Evolutionary conservation across 2,797 vertebrate species (phyloP).

Genomic region (Rhinella marina): DNA sequence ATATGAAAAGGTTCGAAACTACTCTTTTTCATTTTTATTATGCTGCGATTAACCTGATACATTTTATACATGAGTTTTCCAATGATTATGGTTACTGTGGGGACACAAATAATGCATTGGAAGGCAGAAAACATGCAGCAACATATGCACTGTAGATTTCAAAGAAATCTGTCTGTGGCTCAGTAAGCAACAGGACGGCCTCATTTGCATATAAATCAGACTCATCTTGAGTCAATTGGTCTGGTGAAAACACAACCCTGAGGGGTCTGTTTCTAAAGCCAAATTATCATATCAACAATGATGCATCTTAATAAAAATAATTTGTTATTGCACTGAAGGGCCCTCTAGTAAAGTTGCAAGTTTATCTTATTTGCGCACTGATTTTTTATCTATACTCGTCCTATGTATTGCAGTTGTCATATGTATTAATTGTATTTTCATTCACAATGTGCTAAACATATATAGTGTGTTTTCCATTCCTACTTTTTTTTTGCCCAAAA

Average conservation of each 20-base stretch:
- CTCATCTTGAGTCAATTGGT: not conserved
- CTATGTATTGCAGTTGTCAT: not conserved
- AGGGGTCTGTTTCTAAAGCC: not conserved
- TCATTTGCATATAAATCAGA: constrained; percentile 27
- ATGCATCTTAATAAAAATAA: not conserved
- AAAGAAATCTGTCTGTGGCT: constrained; percentile 3
- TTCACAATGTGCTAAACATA: not conserved
- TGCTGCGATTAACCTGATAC: not conserved
- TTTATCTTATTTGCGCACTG: not conserved
- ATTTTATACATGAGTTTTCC: not conserved
- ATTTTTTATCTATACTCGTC: not conserved
- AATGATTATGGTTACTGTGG: not conserved
- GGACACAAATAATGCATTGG: too few relatives aligned
- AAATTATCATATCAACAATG: constrained; percentile 35
- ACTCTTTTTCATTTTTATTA: too few relatives aligned
- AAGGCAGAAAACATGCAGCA: not conserved
- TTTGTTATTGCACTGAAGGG: not conserved
- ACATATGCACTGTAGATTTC: not conserved
- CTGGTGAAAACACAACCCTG: constrained; percentile 17
- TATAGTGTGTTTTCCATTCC: not conserved
- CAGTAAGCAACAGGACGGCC: not conserved
- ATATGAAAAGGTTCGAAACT: too few relatives aligned
- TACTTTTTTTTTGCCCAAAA: too few relatives aligned
- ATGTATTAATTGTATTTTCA: not conserved
- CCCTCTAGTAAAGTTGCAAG: not conserved